Evolutionary conservation across 2,113 vertebrate genomes (phyloP), one percentile per base, ranked within the genome.

Genomic region (Callospermophilus lateralis): DNA sequence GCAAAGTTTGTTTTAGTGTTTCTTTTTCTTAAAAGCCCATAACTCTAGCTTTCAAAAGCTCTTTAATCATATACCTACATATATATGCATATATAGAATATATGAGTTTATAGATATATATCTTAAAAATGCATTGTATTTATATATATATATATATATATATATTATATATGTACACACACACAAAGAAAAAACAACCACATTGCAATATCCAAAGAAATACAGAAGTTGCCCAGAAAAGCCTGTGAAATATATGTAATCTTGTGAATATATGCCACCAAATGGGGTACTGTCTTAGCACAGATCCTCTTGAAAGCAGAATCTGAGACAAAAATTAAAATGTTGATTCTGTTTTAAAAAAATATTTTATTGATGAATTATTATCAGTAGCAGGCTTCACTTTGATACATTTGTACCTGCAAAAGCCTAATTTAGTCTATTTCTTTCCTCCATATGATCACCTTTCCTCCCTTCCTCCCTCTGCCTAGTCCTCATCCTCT

Each of bases 301-400:
- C 2, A 67, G 22, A 65, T 58, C 26, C 24, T 84, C 42, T 94
- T 90, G 30, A 97, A 90, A 84, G 45, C 37, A 84, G 26, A 92
- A 51, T 20, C 70, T 89, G 42, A 90, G 68, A 16, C 28, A 78
- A 91, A 20, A 20, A 89, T 86, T 93, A 91, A 67, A 89, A 91
- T 68, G 48, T 2, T 74, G 37, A 95, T 70, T 51, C 22, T 58
- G 8, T 58, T 58, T 55, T 19, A 5, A 55, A 58, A 58, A 58
- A 58, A 58, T 22, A 24, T 22, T 58, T 58, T 58, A 58, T 58
- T 8, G 55, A 22, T 6, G 6, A 58, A 58, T 58, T 58, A 58
- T 58, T 58, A 58, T 24, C 8, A 55, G 55, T 55, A 55, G 1
- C 24, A 24, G 55, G 55, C 55, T 22, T 58, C 20, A 6, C 8